A percentile compares a stretch with the other conserved stretches of the same genome.
Evolutionary conservation across 2,797 vertebrate genomes (phyloP).

Genomic region (Ispidina lecontei): DNA sequence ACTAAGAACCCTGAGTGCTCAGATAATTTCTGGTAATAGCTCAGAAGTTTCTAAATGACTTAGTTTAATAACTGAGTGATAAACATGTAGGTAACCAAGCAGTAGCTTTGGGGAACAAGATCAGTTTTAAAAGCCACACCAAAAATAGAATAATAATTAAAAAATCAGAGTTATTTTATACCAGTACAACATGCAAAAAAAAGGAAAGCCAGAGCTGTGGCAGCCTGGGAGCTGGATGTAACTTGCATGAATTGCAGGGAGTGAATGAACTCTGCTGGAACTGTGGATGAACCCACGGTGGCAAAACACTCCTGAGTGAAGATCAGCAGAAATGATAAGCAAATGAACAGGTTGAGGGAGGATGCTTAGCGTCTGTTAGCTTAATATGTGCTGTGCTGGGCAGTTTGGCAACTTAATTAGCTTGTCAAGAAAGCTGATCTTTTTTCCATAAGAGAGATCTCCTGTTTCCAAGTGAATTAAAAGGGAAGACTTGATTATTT

Average conservation of each 20-base stretch:
- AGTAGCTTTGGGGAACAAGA: background rate
- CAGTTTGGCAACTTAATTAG: slow-evolving; percentile 83
- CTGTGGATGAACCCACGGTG: slow-evolving; percentile 74
- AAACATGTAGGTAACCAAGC: background rate
- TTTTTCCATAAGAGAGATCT: slow-evolving; percentile 83
- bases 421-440: slow-evolving; percentile 80
- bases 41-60: background rate
- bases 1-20: background rate
- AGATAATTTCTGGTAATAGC: background rate
- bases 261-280: slow-evolving; percentile 58
- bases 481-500: slow-evolving; percentile 92
- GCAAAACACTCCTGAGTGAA: slow-evolving; percentile 73
- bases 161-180: background rate
- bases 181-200: rapidly evolving
- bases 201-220: background rate
- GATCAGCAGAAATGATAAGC: slow-evolving; percentile 76
- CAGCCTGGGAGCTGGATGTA: background rate
- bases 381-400: slow-evolving; percentile 46
- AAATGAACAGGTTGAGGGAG: slow-evolving; percentile 72
- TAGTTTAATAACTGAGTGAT: background rate
- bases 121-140: background rate
- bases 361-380: slow-evolving; percentile 65
- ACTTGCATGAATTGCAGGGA: background rate
- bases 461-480: slow-evolving; percentile 85
- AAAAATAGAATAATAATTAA: background rate